These are phyloP conservation scores for Lytechinus variegatus DNA, from an alignment of 35 echinoderm and acorn worm genomes.

Conservation along the genomic window DNA sequence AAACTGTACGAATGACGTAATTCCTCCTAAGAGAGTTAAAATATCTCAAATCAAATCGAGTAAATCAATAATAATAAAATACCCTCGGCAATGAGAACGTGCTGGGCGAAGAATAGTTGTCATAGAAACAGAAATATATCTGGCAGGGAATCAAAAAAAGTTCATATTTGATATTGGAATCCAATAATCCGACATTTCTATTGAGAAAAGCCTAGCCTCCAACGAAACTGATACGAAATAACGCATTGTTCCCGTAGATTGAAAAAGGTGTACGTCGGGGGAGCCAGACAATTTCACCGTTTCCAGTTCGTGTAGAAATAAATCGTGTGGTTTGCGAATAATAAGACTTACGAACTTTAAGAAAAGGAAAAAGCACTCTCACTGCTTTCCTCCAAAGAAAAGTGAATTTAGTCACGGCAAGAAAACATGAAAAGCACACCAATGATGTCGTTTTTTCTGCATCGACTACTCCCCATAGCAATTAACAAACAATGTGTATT, in stretches of 20 bases:
- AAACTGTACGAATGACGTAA: not conserved
- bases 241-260: not conserved
- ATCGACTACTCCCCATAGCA: constrained; percentile 40
- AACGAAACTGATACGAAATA: constrained; percentile 7
- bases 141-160: not conserved
- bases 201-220: not conserved
- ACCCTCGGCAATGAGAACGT: not conserved
- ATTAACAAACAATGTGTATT: constrained; percentile 50
- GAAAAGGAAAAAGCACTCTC: constrained; percentile 26
- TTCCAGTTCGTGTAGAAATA: not conserved
- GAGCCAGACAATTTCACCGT: not conserved
- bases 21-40: not conserved
- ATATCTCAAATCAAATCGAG: not conserved
- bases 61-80: not conserved
- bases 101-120: not conserved
- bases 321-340: not conserved
- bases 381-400: constrained; percentile 13
- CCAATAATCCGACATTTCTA: constrained; percentile 18
- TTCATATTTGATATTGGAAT: constrained; percentile 14
- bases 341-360: constrained; percentile 14
- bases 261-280: not conserved
- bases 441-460: constrained; percentile 18
- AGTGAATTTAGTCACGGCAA: constrained; percentile 37
- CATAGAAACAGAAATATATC: not conserved
- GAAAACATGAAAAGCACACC: constrained; percentile 55